These are phyloP conservation scores for Chamaea fasciata DNA, from an alignment of 2,113 vertebrate species.

Conservation along the genomic window DNA sequence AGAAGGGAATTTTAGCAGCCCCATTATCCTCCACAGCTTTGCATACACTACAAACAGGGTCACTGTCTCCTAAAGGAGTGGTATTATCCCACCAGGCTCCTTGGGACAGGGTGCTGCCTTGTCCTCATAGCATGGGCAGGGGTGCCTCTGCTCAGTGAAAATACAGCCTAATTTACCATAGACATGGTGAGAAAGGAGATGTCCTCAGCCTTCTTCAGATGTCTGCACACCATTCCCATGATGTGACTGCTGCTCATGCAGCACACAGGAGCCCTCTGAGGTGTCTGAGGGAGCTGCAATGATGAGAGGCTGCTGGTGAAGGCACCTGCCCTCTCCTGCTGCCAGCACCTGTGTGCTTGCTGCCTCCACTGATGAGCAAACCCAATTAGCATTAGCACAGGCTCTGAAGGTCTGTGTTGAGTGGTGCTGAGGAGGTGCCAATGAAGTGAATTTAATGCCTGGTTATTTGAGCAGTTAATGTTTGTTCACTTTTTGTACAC, in stretches of 20 bases:
- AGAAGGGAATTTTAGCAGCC: neutral
- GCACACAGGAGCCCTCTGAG: rapidly evolving
- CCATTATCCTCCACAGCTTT: neutral
- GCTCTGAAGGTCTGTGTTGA: neutral
- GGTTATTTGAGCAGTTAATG: neutral
- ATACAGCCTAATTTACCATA: neutral
- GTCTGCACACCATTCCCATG: rapidly evolving
- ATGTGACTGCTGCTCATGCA: rapidly evolving
- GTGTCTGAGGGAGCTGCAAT: neutral
- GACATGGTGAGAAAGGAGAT: rapidly evolving
- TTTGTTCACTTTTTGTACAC: neutral
- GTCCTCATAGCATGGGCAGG: rapidly evolving
- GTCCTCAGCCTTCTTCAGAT: neutral
- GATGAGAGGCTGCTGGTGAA: neutral
- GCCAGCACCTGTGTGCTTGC: rapidly evolving
- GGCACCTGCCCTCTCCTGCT: neutral
- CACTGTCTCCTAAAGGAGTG: neutral
- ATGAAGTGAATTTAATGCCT: neutral
- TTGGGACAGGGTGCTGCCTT: neutral
- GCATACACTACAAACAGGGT: rapidly evolving
- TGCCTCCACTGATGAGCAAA: neutral
- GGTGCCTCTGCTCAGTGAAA: neutral
- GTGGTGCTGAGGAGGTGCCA: neutral
- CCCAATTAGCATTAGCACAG: neutral
- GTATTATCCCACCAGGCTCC: neutral